These are phyloP conservation scores for Stomorhina lunata DNA, from an alignment of 2,888 invertebrate genomes.

Conservation along the genomic window DNA sequence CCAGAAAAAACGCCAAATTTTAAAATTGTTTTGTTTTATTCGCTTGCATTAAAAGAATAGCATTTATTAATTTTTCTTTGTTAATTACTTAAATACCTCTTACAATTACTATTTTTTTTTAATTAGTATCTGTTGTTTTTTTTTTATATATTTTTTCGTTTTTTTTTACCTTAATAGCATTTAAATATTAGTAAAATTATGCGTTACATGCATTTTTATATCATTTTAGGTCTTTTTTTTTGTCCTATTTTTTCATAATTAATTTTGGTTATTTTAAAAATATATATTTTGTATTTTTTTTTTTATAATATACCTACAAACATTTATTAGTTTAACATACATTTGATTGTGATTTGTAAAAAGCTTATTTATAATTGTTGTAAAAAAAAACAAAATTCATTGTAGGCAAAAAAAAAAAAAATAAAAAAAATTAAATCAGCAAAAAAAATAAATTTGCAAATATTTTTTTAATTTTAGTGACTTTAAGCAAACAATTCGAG, in stretches of 20 bases:
- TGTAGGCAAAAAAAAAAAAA: not conserved
- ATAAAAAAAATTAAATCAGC: conserved; percentile 1
- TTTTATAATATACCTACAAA: conserved; percentile 40
- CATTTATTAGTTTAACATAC: conserved; percentile 53
- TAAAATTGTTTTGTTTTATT: conserved; percentile 49
- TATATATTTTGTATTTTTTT: not conserved
- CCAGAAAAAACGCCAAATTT: conserved; percentile 60
- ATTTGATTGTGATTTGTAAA: conserved; percentile 25
- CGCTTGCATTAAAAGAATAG: conserved; percentile 60
- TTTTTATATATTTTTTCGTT: not conserved
- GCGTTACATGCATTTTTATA: conserved; percentile 51
- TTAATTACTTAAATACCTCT: conserved; percentile 45
- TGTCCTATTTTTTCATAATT: conserved; percentile 19
- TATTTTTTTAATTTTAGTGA: not conserved
- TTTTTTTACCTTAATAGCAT: conserved; percentile 27
- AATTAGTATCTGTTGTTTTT: too few relatives aligned
- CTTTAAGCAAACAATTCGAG: conserved; percentile 36
- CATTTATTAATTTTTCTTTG: conserved; percentile 45
- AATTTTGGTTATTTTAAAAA: conserved; percentile 11
- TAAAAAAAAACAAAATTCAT: conserved; percentile 25
- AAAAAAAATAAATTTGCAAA: not conserved
- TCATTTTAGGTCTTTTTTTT: not conserved
- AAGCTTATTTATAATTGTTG: conserved; percentile 47
- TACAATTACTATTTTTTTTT: conserved; percentile 48
- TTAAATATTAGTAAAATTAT: conserved; percentile 49